phyloP scores from a whole-genome alignment of 2,113 vertebrate genomes.

The Sula dactylatra region DNA sequence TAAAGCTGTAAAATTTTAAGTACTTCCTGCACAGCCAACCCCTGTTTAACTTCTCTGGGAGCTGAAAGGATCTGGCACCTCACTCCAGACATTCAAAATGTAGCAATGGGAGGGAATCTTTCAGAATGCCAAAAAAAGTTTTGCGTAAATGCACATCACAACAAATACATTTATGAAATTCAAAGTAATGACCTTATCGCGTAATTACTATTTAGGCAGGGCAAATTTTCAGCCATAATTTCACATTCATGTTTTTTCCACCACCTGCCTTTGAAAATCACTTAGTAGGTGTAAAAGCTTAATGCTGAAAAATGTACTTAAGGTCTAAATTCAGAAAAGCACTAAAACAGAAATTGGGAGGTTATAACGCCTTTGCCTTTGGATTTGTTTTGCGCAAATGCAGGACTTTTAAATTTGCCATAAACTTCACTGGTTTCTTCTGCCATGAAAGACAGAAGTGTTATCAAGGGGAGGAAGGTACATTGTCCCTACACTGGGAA shows the following conservation, averaged over 20 bases:
- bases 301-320: not conserved
- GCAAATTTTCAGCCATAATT: not conserved
- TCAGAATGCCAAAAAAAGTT: not conserved
- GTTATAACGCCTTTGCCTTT: not conserved
- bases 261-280: not conserved
- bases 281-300: not conserved
- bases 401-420: not conserved
- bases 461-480: not conserved
- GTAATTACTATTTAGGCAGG: not conserved
- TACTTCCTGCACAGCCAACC: not conserved
- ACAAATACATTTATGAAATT: not conserved
- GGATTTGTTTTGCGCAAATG: not conserved
- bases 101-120: not conserved
- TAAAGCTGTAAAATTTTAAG: not conserved
- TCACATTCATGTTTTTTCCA: not conserved
- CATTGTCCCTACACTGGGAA: not conserved
- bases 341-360: not conserved
- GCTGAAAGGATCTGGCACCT: not conserved
- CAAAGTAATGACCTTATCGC: not conserved
- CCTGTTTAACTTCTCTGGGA: not conserved
- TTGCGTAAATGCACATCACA: accelerated
- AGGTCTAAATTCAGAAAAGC: not conserved
- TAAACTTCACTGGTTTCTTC: not conserved
- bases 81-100: not conserved
- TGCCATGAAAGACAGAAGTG: not conserved